Evolutionary conservation across 2,113 vertebrate species (phyloP).

Genomic region (Notechis scutatus): DNA sequence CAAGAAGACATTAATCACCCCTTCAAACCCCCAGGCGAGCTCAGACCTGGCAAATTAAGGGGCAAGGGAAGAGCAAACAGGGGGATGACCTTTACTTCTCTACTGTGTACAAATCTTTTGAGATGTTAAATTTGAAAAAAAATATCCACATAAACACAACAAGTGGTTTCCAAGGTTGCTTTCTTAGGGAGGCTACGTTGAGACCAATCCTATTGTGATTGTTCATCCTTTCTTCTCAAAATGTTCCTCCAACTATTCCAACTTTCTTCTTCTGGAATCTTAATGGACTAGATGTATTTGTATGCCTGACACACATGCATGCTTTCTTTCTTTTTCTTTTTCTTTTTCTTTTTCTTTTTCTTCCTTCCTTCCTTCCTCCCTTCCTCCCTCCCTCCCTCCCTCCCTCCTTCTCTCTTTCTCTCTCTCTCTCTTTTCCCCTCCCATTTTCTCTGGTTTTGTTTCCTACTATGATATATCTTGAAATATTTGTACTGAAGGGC

Average conservation of each 20-base stretch:
- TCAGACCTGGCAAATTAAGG: neutral
- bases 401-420: fast-evolving
- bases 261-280: neutral
- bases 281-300: neutral
- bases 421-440: no score
- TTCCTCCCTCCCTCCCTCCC: no score
- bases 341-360: no score
- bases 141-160: neutral
- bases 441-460: neutral
- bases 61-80: neutral
- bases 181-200: neutral
- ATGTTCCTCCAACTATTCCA: neutral
- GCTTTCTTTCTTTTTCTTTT: neutral
- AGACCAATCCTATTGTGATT: neutral
- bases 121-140: neutral
- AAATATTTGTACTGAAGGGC: neutral
- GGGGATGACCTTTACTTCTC: neutral
- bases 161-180: neutral
- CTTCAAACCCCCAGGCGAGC: neutral
- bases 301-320: neutral
- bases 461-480: neutral
- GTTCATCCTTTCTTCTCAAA: neutral
- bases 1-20: neutral
- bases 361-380: no score
- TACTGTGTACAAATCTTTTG: neutral